These are phyloP conservation scores for Heliconius congener DNA, from an alignment of 1,140 invertebrate species.

Conservation along the genomic window DNA sequence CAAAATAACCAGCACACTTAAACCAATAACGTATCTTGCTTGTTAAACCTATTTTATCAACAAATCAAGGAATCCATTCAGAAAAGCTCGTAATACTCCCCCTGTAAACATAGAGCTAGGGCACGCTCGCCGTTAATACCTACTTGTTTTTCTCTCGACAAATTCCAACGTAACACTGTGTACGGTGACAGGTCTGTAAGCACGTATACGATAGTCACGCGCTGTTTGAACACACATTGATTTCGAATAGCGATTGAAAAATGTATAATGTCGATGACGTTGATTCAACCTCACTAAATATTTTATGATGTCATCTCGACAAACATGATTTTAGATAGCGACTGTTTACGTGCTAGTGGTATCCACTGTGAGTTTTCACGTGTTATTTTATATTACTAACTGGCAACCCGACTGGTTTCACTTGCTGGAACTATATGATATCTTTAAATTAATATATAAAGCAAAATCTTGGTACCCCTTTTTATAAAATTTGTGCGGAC, in stretches of 20 bases:
- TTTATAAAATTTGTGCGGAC: no score
- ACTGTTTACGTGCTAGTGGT: no score
- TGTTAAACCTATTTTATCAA: neutral
- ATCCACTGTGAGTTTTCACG: no score
- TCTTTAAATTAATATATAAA: no score
- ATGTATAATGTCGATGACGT: neutral
- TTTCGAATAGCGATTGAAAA: neutral
- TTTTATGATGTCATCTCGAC: neutral
- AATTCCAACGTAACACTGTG: neutral
- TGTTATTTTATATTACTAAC: no score
- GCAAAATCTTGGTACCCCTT: no score
- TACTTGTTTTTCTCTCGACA: conserved; percentile 1
- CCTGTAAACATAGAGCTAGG: neutral
- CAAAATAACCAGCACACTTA: neutral
- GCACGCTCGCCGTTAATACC: neutral
- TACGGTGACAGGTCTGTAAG: neutral
- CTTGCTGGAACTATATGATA: no score
- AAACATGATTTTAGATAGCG: neutral
- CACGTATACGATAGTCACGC: conserved; percentile 14
- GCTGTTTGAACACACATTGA: conserved; percentile 19
- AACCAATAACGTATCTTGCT: neutral
- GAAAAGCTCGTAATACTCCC: neutral
- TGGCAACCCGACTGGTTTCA: no score
- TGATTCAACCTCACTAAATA: neutral
- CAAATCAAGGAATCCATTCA: neutral